Conservation (phyloP, 2,113 vertebrate genomes). For the Stigmatopora nigra region DNA sequence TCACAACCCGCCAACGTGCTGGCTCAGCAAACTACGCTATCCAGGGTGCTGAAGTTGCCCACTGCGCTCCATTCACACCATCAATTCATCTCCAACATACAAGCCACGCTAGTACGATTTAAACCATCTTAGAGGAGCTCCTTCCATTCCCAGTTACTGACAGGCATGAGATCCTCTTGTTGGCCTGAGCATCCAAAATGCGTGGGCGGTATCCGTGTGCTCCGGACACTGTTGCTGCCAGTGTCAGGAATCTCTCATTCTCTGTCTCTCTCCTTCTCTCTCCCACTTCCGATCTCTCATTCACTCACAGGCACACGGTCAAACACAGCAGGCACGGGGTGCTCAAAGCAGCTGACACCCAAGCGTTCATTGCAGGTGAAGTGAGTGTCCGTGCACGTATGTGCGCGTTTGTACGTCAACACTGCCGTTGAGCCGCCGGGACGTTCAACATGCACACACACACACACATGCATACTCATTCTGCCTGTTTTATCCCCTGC, state of each 20-base stretch:
- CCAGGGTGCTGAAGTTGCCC: constrained; percentile 30
- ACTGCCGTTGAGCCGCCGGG: constrained; percentile 28
- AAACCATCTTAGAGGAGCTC: neutral
- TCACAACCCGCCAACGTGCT: constrained; percentile 9
- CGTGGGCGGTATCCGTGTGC: constrained; percentile 51
- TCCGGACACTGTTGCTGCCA: constrained; percentile 56
- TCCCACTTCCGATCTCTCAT: neutral
- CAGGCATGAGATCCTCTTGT: neutral
- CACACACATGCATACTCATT: constrained; percentile 1
- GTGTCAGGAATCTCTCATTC: constrained; percentile 29
- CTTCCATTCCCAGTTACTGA: neutral
- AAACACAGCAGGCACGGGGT: constrained; percentile 2
- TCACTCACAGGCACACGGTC: neutral
- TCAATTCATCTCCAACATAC: neutral
- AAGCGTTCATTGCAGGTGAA: constrained; percentile 50
- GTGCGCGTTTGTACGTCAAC: constrained; percentile 13
- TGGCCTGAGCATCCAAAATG: constrained; percentile 19
- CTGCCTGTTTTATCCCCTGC: constrained; percentile 53
- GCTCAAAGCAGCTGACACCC: constrained; percentile 19
- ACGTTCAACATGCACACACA: constrained; percentile 23
- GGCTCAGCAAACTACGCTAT: constrained; percentile 41
- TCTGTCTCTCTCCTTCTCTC: constrained; percentile 2
- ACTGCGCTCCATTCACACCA: constrained; percentile 7
- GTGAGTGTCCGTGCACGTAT: neutral
- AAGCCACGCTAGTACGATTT: neutral